A percentile compares a stretch with the other conserved stretches of the same genome.
These are phyloP conservation scores for Caretta caretta DNA, from an alignment of 2,113 vertebrate genomes.

Conservation along the genomic window DNA sequence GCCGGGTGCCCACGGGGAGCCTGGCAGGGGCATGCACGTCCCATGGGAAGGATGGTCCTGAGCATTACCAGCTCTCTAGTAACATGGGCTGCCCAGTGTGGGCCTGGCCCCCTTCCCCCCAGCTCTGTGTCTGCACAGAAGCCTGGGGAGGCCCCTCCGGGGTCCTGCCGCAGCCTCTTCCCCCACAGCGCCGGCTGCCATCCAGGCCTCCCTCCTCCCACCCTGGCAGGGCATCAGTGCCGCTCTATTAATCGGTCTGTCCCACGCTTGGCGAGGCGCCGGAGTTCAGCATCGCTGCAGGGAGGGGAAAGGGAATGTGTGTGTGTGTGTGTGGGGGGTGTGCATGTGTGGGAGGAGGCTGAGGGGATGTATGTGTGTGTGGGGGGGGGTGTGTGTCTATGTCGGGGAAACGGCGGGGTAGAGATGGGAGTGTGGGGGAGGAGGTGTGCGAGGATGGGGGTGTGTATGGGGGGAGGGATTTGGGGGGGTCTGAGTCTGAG, in stretches of 20 bases:
- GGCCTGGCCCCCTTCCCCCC: not conserved
- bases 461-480: accelerated
- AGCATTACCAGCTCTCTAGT: no score
- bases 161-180: not conserved
- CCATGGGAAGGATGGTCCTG: not conserved
- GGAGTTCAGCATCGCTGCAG: not conserved
- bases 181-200: no score
- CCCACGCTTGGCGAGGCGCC: not conserved
- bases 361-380: accelerated
- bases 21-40: no score
- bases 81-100: not conserved
- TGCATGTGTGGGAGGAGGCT: not conserved
- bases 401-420: not conserved
- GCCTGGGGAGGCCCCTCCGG: not conserved
- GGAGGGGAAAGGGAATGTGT: accelerated
- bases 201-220: not conserved
- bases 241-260: not conserved
- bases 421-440: accelerated
- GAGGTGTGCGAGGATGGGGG: accelerated
- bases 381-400: not conserved
- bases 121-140: not conserved
- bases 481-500: accelerated
- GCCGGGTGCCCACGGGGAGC: no score
- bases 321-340: no score
- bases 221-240: not conserved